Base-by-base conservation (phyloP, 2,888 invertebrate species). In the Philonicus albiceps region DNA sequence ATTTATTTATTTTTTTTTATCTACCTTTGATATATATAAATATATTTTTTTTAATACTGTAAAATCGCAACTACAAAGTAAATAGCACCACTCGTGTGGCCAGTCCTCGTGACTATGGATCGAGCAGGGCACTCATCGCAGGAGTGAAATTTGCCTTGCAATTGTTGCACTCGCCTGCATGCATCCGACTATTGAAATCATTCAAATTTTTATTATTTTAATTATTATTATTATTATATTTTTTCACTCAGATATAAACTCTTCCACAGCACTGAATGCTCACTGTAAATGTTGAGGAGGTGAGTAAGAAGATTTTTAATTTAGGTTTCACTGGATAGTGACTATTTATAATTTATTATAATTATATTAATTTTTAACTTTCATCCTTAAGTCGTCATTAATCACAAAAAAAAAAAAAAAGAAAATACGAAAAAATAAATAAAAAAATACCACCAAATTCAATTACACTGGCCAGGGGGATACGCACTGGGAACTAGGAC, bases 91-190 rank as follows among this genome's bases (percentile, higher is more conserved):
- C 49, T 78, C 19, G 49, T 49, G 49, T n/a, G n/a, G 19, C 49
- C 16, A 43, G 49, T 49, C 49, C 49, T 49, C 19, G 5, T 6
- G 49, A n/a, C 49, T 49, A 19, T 49, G 6, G 49, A 49, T 6
- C 49, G n/a, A 16, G 40, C 3, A 49, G 49, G n/a, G 5, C 49
- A 49, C 49, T 49, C n/a, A 5, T 49, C 49, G 49, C 49, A 6
- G 49, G 49, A n/a, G 3, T 49, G 49, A 49, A n/a, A 16, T 5
- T 4, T 72, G 72, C 72, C 16, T 30, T 73, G 72, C 31, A 64
- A 81, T 81, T 55, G 81, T 55, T 81, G 81, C 81, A 81, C 81
- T 55, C 7, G 53, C 8, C 31, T 55, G n/a, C 30, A 76, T 40
- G 37, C 76, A 40, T 76, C 27, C 13, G 40, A 22, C 27, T 76